These are phyloP conservation scores for Drosophila kanekoi DNA, from an alignment of 2,888 invertebrate genomes.

Conservation along the genomic window DNA sequence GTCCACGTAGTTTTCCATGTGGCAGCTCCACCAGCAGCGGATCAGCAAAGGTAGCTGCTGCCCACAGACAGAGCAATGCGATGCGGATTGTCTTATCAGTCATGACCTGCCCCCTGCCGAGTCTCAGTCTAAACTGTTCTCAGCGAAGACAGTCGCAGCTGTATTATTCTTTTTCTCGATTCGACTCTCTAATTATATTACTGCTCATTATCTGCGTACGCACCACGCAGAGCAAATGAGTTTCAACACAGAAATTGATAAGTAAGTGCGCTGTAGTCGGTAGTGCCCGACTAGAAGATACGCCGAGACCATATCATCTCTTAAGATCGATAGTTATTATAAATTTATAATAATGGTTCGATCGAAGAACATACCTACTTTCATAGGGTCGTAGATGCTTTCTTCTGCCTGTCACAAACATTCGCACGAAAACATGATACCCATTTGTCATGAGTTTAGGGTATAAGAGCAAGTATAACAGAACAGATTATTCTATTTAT, in stretches of 20 bases:
- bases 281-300: too few species aligned
- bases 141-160: not conserved
- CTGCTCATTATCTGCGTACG: not conserved
- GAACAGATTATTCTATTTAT: not conserved
- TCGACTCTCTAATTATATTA: not conserved
- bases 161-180: not conserved
- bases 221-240: too few species aligned
- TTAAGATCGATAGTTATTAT: too few species aligned
- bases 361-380: too few species aligned
- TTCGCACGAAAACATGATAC: too few species aligned
- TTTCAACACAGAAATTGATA: too few species aligned
- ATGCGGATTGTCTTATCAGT: not conserved
- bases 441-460: too few species aligned
- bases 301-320: too few species aligned
- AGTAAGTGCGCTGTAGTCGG: too few species aligned
- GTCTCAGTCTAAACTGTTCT: slow-evolving; percentile 19
- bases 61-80: slow-evolving; percentile 8
- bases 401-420: too few species aligned
- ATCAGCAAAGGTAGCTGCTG: slow-evolving; percentile 18
- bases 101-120: slow-evolving; percentile 12
- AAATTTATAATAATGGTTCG: too few species aligned
- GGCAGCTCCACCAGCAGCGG: slow-evolving; percentile 62
- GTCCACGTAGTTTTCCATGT: slow-evolving; percentile 76
- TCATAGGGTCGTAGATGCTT: too few species aligned
- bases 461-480: not conserved